phyloP scores from a whole-genome alignment of 2,113 vertebrate genomes.

The Halichoerus grypus region DNA sequence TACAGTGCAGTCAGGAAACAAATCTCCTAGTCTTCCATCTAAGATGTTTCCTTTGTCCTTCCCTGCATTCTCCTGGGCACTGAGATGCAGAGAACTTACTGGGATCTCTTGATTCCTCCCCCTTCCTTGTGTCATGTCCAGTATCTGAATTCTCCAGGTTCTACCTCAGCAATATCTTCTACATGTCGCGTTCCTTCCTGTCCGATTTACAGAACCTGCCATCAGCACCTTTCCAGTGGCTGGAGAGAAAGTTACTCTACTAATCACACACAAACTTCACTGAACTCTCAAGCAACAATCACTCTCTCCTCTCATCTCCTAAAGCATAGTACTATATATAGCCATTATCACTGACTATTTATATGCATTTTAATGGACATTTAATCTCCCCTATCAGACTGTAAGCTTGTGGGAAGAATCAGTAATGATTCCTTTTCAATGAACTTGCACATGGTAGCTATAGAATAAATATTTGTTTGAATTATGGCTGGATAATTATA shows the following conservation, averaged over 20 bases:
- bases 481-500: background rate
- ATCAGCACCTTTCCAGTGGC: background rate
- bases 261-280: background rate
- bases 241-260: background rate
- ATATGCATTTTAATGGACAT: background rate
- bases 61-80: background rate
- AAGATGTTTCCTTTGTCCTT: background rate
- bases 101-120: background rate
- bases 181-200: background rate
- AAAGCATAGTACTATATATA: background rate
- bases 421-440: background rate
- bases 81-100: background rate
- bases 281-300: background rate
- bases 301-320: background rate
- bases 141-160: background rate
- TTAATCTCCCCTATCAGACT: background rate
- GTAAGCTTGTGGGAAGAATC: background rate
- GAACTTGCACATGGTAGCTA: background rate
- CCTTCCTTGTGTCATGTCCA: background rate
- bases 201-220: background rate
- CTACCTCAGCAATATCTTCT: background rate
- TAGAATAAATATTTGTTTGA: slow-evolving; percentile 30
- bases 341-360: background rate
- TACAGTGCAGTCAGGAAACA: background rate
- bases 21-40: background rate